These are phyloP conservation scores for Oophaga sylvatica DNA, from an alignment of 2,797 vertebrate genomes.

Conservation along the genomic window DNA sequence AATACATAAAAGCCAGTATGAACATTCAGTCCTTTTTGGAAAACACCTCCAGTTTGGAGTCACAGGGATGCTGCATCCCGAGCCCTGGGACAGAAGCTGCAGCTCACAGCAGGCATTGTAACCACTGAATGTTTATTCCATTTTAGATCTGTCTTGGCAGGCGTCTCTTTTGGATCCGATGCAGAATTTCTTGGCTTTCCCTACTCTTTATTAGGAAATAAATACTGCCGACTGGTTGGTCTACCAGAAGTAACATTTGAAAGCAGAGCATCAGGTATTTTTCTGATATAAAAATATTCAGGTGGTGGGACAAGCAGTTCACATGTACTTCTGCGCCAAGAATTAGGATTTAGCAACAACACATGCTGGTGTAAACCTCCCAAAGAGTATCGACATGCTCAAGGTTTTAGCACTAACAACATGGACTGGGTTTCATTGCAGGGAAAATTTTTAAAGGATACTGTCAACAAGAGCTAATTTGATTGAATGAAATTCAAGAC, in stretches of 20 bases:
- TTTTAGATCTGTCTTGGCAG: slow-evolving; percentile 59
- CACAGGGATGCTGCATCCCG: slow-evolving; percentile 33
- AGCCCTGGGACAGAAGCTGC: slow-evolving; percentile 39
- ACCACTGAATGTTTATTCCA: slow-evolving; percentile 51
- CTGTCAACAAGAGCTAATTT: not conserved
- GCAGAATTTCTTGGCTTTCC: slow-evolving; percentile 40
- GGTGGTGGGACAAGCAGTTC: slow-evolving; percentile 53
- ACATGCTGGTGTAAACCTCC: not conserved
- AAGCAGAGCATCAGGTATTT: slow-evolving; percentile 50
- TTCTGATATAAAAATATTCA: slow-evolving; percentile 35
- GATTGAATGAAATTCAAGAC: not conserved
- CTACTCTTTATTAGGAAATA: slow-evolving; percentile 58
- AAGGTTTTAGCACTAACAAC: slow-evolving; percentile 24
- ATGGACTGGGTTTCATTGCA: slow-evolving; percentile 18
- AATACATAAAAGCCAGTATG: slow-evolving; percentile 44
- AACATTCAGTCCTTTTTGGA: slow-evolving; percentile 58
- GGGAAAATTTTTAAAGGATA: not conserved
- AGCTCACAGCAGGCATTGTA: slow-evolving; percentile 39
- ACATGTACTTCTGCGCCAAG: slow-evolving; percentile 18
- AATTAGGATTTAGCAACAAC: slow-evolving; percentile 18
- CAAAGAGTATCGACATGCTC: slow-evolving; percentile 42
- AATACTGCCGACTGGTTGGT: slow-evolving; percentile 50
- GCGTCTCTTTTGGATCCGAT: slow-evolving; percentile 33
- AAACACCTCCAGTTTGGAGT: slow-evolving; percentile 53
- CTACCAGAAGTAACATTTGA: slow-evolving; percentile 21